Percentiles rank a stretch among this genome's conserved stretches.
phyloP scores from a whole-genome alignment of 1,140 invertebrate species.

The Drosophila arawakana region DNA sequence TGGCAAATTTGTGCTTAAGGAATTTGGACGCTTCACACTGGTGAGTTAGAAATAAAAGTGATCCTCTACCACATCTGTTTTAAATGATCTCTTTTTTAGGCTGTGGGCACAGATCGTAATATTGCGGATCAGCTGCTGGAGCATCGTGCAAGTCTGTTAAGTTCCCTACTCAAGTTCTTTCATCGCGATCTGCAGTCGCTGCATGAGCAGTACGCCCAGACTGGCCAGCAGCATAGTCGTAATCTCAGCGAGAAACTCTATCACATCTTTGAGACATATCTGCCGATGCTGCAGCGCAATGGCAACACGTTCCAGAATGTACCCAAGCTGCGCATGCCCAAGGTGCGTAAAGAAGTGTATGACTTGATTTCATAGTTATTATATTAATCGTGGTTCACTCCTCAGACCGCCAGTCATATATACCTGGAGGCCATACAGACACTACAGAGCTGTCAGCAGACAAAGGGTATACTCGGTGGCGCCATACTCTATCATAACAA shows the following conservation, averaged over 20 bases:
- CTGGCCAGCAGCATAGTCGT: constrained; percentile 83
- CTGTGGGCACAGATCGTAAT: constrained; percentile 93
- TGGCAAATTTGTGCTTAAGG: constrained; percentile 92
- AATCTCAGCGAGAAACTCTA: constrained; percentile 91
- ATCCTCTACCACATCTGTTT: too few relatives aligned
- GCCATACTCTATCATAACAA: constrained; percentile 93
- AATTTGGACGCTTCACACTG: constrained; percentile 91
- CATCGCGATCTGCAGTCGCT: constrained; percentile 91
- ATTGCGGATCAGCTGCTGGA: constrained; percentile 92
- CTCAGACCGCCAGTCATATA: constrained; percentile 91
- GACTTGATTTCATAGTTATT: constrained; percentile 9
- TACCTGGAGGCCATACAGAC: constrained; percentile 93
- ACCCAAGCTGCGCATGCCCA: constrained; percentile 90
- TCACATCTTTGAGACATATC: constrained; percentile 93
- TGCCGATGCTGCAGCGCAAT: constrained; percentile 91
- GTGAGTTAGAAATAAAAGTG: constrained; percentile 84
- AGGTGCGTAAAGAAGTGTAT: constrained; percentile 88
- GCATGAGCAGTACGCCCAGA: constrained; percentile 85
- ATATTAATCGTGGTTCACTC: constrained; percentile 4
- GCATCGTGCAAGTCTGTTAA: constrained; percentile 89
- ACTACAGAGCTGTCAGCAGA: constrained; percentile 90
- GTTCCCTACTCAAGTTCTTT: constrained; percentile 90
- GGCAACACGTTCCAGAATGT: constrained; percentile 92
- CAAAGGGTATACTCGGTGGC: constrained; percentile 90
- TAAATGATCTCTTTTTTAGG: constrained; percentile 85